Evolutionary conservation across 2,888 invertebrate species (phyloP).

Genomic region (Sinodicranocentrus sp.): DNA sequence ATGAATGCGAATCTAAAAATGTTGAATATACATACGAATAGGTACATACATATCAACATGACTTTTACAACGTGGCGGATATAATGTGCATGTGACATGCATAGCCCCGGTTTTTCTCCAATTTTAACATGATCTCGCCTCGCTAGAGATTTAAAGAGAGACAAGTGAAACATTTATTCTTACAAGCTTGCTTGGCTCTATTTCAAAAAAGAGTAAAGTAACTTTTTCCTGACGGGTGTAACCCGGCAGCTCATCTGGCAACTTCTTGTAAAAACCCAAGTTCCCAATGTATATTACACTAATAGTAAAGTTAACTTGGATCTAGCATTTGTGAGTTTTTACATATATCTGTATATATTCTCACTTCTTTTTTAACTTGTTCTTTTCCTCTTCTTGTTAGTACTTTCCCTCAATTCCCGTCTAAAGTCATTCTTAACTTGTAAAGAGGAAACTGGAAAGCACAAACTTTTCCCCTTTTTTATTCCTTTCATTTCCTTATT

Average conservation of each 20-base stretch:
- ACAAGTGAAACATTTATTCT: slow-evolving; percentile 7
- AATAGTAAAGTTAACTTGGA: slow-evolving; percentile 58
- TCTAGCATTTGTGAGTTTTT: slow-evolving; percentile 39
- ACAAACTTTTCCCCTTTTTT: slow-evolving; percentile 44
- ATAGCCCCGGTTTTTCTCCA: background rate
- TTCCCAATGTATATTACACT: slow-evolving; percentile 43
- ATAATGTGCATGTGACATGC: background rate
- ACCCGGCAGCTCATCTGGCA: too few relatives aligned
- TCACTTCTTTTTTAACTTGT: slow-evolving; percentile 32
- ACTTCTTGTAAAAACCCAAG: too few relatives aligned
- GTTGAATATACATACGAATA: background rate
- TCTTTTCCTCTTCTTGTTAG: slow-evolving; percentile 44
- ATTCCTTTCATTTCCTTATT: slow-evolving; percentile 59
- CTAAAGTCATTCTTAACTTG: slow-evolving; percentile 25
- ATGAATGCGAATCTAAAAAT: too few relatives aligned
- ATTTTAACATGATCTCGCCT: background rate
- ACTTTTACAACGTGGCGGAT: background rate
- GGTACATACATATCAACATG: background rate
- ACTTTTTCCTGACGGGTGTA: background rate
- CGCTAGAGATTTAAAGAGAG: background rate
- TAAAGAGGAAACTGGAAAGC: slow-evolving; percentile 40
- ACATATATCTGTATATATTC: too few relatives aligned
- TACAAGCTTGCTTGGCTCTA: slow-evolving; percentile 40
- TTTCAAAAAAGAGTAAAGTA: slow-evolving; percentile 33
- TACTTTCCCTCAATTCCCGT: slow-evolving; percentile 28